phyloP scores from a whole-genome alignment of 2,797 vertebrate genomes.

The Acanthis flammea region DNA sequence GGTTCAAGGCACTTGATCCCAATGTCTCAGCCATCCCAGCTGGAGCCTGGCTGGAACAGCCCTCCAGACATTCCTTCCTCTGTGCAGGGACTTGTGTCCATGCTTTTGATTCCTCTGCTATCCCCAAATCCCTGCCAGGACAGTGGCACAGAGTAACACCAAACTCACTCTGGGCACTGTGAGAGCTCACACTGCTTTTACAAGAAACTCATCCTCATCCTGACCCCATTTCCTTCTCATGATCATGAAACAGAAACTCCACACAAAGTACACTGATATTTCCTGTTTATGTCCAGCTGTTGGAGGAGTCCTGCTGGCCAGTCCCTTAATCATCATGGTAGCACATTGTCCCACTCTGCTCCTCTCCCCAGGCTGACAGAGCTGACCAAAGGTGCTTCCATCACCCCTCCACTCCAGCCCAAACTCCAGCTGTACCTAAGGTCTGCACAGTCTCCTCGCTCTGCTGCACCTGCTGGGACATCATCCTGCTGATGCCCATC shows the following conservation, averaged over 20 bases:
- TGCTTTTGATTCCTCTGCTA: neutral
- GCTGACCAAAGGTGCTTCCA: neutral
- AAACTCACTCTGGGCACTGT: accelerated
- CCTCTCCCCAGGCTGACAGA: neutral
- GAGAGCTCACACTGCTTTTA: neutral
- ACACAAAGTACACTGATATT: neutral
- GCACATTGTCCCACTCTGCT: neutral
- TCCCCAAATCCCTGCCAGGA: neutral
- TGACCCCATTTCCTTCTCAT: neutral
- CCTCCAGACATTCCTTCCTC: neutral
- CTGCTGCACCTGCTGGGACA: conserved; percentile 96
- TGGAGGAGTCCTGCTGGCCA: neutral
- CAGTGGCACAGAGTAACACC: neutral
- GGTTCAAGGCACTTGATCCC: conserved; percentile 54
- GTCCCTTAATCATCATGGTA: accelerated
- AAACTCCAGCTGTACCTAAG: conserved; percentile 76
- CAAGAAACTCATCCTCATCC: neutral
- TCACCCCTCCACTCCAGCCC: neutral
- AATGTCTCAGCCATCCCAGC: conserved; percentile 13
- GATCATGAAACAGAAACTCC: neutral
- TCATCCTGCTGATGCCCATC: conserved; percentile 96
- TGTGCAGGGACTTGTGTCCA: neutral
- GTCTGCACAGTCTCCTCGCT: conserved; percentile 90
- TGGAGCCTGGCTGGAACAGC: neutral
- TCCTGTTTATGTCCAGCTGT: neutral